Conservation (phyloP, 2,797 vertebrate species). For the Clarias laeviceps region DNA sequence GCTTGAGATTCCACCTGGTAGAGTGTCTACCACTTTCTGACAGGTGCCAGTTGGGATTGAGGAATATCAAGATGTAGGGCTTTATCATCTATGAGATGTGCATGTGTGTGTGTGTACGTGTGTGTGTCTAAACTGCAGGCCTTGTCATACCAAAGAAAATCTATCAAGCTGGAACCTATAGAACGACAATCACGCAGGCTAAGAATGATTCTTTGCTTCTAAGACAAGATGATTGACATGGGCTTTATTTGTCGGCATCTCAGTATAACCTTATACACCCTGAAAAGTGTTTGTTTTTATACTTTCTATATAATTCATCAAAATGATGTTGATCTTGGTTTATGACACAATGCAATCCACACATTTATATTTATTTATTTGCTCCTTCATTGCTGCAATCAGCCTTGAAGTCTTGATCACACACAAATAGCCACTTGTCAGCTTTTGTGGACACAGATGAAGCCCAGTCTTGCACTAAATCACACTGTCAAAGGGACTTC, state of each 20-base stretch:
- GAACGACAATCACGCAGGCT: background rate
- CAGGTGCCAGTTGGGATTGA: conserved; percentile 56
- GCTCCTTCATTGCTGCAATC: conserved; percentile 38
- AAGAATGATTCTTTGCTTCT: background rate
- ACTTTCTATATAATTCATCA: conserved; percentile 13
- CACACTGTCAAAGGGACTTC: conserved; percentile 41
- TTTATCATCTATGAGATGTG: conserved; percentile 7
- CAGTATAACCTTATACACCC: background rate
- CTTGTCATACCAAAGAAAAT: conserved; percentile 23
- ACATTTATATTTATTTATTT: conserved; percentile 41
- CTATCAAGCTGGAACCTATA: conserved; percentile 31
- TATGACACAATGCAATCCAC: conserved; percentile 14
- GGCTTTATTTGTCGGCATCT: background rate
- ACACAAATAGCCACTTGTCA: conserved; percentile 49
- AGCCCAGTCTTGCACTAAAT: conserved; percentile 37
- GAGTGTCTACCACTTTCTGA: conserved; percentile 38
- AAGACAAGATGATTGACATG: background rate
- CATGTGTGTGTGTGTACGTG: conserved; percentile 41
- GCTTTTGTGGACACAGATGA: conserved; percentile 42
- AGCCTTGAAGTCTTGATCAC: conserved; percentile 44
- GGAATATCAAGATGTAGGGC: conserved; percentile 11
- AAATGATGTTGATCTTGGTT: background rate
- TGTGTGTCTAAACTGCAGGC: background rate
- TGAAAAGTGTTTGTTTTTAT: background rate
- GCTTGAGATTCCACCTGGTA: conserved; percentile 29